Evolutionary conservation across 2,113 vertebrate species (phyloP).

Genomic region (Pterocles burchelli): DNA sequence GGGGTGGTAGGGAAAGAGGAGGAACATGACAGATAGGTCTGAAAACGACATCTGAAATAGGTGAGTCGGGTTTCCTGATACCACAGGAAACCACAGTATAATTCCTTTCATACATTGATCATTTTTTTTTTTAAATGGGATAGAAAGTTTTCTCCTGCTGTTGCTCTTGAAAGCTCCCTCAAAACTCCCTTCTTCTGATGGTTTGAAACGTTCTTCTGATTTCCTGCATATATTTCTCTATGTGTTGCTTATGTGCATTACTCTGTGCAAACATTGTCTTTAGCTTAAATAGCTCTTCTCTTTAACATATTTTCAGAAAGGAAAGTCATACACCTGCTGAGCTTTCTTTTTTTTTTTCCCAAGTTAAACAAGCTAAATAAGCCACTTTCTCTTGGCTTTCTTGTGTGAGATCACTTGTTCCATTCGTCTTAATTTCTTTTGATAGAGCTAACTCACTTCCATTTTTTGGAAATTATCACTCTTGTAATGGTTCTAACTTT

Average conservation of each 20-base stretch:
- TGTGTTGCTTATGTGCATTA: neutral
- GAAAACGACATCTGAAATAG: neutral
- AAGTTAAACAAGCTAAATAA: neutral
- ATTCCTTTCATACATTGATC: neutral
- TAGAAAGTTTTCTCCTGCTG: neutral
- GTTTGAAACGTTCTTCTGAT: neutral
- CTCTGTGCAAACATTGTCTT: neutral
- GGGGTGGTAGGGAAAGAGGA: neutral
- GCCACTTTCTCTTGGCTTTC: neutral
- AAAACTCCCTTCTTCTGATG: neutral
- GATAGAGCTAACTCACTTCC: neutral
- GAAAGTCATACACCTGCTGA: neutral
- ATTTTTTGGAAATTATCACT: neutral
- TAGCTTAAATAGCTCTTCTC: neutral
- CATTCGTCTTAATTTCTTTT: neutral
- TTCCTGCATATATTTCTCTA: neutral
- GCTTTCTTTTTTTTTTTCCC: neutral
- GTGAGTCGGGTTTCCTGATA: neutral
- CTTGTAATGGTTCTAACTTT: neutral
- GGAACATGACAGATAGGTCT: neutral
- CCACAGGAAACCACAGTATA: neutral
- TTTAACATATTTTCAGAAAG: neutral
- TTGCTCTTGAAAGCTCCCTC: neutral
- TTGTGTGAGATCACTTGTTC: neutral
- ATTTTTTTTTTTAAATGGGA: neutral